Base-by-base conservation (phyloP, 2,113 vertebrate genomes). In the Cochlearius cochlearius region DNA sequence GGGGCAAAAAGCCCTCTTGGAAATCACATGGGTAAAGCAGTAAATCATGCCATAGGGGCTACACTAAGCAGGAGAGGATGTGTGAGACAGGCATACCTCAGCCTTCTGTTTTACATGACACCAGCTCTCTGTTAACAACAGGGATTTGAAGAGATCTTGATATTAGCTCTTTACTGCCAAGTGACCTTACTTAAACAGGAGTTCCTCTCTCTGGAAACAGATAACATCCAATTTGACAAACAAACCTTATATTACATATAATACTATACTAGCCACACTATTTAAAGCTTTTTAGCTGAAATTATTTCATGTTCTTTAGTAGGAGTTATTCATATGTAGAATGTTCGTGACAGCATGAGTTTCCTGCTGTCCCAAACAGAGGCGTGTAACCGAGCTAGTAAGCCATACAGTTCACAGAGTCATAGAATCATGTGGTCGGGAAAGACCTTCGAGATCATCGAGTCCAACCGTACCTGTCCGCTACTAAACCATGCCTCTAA, bases 371-470 rank as follows among this genome's bases (percentile, higher is more conserved):
- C 29, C 38, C 69, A 43, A 69, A 55, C 30, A 52, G 26, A 41
- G 85, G 93, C 27, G 30, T 85, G 85, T 85, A 96, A 90, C 86
- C 19, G 64, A 94, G 88, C 75, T 92, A 95, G 90, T 81, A 95
- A 97, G 86, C 72, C 90, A 86, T 76, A 87, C 87, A 94, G 77
- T 90, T 43, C 41, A 43, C 41, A 43, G 41, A 43, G 15, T 43
- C 41, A 43, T 43, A 43, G 41, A 43, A 43, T 13, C 12, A 43
- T 15, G 41, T 43, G 41, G 41, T 43, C 15, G 41, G 41, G 41
- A 43, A 43, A 43, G 41, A 43, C 41, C 41, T 15, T 43, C 41
- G 15, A 43, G 41, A 15, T 43, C 41, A 43, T 43, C 41, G 41
- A 43, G 41, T 43, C 41, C 41, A 43, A 43, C 6, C 15, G 15